Percentiles rank a stretch among this genome's conserved stretches.
phyloP scores from a whole-genome alignment of 2,888 invertebrate species.

The Caenorhabditis sinica region DNA sequence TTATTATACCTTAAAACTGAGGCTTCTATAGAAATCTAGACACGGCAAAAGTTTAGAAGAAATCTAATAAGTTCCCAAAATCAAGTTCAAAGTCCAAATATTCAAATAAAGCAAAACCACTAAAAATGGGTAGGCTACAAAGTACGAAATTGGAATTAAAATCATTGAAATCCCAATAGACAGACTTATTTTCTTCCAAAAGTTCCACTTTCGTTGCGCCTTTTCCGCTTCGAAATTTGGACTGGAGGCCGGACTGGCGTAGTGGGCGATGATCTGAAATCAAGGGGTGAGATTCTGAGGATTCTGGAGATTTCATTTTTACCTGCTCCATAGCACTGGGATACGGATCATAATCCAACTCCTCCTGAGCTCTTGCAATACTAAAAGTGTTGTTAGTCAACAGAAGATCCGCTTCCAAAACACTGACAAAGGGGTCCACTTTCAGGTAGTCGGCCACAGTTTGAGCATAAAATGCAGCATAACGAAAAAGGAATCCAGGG shows the following conservation, averaged over 20 bases:
- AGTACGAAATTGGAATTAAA: not conserved
- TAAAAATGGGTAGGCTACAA: not conserved
- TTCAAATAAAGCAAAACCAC: not conserved
- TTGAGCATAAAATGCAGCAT: slow-evolving; percentile 3
- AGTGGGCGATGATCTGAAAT: not conserved
- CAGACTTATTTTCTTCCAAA: not conserved
- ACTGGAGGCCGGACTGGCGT: not conserved
- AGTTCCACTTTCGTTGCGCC: not conserved
- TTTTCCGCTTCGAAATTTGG: not conserved
- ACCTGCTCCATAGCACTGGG: slow-evolving; percentile 45
- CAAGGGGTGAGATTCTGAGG: too few species aligned
- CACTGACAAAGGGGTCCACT: slow-evolving; percentile 37
- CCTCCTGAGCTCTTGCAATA: slow-evolving; percentile 24
- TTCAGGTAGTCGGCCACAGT: not conserved
- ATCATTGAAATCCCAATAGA: not conserved
- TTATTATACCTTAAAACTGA: too few species aligned
- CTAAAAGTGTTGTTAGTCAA: slow-evolving; percentile 38
- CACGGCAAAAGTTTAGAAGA: too few species aligned
- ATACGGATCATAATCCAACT: slow-evolving; percentile 47
- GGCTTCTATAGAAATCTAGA: too few species aligned
- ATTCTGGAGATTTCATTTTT: not conserved
- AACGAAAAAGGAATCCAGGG: slow-evolving; percentile 5
- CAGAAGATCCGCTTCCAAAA: slow-evolving; percentile 50
- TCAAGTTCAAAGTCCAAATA: not conserved
- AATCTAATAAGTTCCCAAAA: not conserved